phyloP scores from a whole-genome alignment of 1,140 invertebrate genomes.

The Pachyrhynchus sulphureomaculatus region DNA sequence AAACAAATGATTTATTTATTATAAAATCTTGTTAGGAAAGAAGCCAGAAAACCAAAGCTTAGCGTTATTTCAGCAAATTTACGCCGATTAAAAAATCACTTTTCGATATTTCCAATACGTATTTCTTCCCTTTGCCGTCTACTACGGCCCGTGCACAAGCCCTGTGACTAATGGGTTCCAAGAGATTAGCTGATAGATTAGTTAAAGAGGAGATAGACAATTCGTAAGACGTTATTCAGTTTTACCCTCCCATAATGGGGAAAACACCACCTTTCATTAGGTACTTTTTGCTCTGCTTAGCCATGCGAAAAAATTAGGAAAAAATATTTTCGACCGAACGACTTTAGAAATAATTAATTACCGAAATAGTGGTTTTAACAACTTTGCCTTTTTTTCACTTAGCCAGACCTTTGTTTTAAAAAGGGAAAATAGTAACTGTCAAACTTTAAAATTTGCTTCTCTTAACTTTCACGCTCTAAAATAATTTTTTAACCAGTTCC shows the following conservation, averaged over 20 bases:
- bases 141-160: slow-evolving; percentile 3
- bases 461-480: no score
- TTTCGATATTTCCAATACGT: slow-evolving; percentile 3
- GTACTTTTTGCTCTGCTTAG: not conserved
- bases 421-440: no score
- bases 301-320: not conserved
- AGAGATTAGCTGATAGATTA: slow-evolving; percentile 24
- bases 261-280: slow-evolving; percentile 11
- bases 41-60: no score
- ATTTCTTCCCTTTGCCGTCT: not conserved
- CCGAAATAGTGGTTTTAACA: no score
- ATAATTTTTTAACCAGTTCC: no score
- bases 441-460: no score
- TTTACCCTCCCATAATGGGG: slow-evolving; percentile 1
- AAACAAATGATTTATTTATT: no score
- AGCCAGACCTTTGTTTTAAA: no score
- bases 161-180: slow-evolving; percentile 19
- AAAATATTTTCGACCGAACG: not conserved
- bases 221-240: slow-evolving; percentile 11
- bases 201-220: slow-evolving; percentile 20
- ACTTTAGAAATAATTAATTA: no score
- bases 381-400: no score
- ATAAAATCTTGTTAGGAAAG: no score
- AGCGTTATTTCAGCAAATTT: no score
- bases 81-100: not conserved